These are phyloP conservation scores for Sphenopsis melanotis DNA, from an alignment of 2,797 vertebrate species.

Conservation along the genomic window DNA sequence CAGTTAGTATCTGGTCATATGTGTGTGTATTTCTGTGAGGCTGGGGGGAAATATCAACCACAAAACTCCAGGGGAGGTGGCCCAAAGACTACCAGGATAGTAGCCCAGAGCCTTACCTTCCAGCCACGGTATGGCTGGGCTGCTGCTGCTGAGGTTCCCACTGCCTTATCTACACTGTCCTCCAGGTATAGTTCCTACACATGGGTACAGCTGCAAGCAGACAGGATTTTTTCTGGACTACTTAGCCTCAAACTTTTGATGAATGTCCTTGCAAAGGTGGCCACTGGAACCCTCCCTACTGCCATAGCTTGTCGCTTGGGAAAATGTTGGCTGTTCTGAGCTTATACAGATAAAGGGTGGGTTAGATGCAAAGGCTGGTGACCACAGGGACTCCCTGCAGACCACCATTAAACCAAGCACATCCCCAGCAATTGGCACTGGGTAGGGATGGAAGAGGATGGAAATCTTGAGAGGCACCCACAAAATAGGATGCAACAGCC, in stretches of 20 bases:
- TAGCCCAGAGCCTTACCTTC: neutral
- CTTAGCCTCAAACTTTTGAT: neutral
- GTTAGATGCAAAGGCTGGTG: rapidly evolving
- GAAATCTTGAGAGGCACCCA: neutral
- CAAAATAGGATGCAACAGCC: neutral
- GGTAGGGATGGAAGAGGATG: neutral
- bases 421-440: rapidly evolving
- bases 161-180: neutral
- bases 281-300: neutral
- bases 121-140: neutral
- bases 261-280: neutral
- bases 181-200: neutral
- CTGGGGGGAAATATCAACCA: neutral
- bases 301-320: rapidly evolving
- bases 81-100: neutral
- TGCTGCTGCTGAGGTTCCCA: neutral
- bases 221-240: neutral
- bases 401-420: neutral
- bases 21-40: neutral
- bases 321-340: neutral
- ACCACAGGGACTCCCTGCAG: neutral
- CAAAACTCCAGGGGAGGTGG: neutral
- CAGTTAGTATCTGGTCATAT: neutral
- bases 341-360: neutral
- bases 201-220: rapidly evolving